phyloP scores from a whole-genome alignment of 2,797 vertebrate species.

The Anisognathus igniventris region DNA sequence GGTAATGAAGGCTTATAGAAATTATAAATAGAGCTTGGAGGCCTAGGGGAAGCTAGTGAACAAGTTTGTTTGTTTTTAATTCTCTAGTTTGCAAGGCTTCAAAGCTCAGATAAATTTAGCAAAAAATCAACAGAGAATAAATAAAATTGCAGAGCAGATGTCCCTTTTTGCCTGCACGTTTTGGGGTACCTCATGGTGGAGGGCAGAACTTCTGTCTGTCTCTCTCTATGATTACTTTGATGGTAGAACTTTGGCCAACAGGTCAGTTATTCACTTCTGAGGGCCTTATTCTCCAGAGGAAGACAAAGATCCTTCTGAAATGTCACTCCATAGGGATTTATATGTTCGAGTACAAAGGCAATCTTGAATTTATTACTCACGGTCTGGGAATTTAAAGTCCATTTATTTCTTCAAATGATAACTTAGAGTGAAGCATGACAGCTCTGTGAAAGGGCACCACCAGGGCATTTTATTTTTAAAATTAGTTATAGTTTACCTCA shows the following conservation, averaged over 20 bases:
- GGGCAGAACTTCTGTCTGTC: neutral
- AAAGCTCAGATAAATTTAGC: neutral
- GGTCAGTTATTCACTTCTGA: neutral
- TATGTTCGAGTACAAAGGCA: neutral
- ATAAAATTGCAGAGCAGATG: neutral
- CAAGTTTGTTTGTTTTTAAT: neutral
- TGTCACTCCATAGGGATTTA: neutral
- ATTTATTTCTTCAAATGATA: constrained; percentile 8
- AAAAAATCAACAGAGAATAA: neutral
- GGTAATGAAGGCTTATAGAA: constrained; percentile 7
- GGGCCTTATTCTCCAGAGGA: neutral
- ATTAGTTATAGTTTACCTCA: neutral
- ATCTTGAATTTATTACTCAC: neutral
- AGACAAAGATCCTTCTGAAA: neutral
- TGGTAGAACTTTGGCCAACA: neutral
- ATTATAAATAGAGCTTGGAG: constrained; percentile 36
- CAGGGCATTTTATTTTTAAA: neutral
- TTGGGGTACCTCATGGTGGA: neutral
- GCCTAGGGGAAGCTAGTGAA: neutral
- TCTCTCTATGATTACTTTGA: neutral
- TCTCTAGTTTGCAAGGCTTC: neutral
- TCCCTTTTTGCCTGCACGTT: neutral
- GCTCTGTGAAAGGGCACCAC: neutral
- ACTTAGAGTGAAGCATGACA: neutral
- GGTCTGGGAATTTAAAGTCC: neutral